These are phyloP conservation scores for Phasianus colchicus DNA, from an alignment of 2,113 vertebrate species.

Conservation along the genomic window DNA sequence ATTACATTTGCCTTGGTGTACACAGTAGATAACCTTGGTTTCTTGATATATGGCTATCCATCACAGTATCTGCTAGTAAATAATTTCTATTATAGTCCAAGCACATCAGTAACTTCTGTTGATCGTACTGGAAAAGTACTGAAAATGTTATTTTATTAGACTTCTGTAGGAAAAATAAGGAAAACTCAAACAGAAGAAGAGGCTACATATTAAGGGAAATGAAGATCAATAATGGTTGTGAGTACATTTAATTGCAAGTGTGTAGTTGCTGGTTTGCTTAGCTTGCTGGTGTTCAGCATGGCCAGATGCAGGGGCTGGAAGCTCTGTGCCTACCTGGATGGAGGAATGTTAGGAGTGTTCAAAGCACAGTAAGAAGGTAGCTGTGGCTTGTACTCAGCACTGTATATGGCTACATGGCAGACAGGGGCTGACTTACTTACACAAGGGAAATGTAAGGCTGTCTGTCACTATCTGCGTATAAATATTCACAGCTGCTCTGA, in stretches of 20 bases:
- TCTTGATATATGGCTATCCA: not conserved
- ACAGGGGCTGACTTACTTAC: not conserved
- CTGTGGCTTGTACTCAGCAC: not conserved
- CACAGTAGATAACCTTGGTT: not conserved
- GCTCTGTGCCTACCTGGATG: not conserved
- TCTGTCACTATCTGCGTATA: not conserved
- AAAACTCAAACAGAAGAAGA: not conserved
- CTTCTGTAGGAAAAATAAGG: not conserved
- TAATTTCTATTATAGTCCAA: not conserved
- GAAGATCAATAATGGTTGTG: not conserved
- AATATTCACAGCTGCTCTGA: not conserved
- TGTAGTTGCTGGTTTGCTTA: not conserved
- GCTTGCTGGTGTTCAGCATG: not conserved
- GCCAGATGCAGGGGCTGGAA: not conserved
- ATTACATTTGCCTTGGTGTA: not conserved
- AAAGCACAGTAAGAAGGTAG: not conserved
- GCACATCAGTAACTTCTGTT: not conserved
- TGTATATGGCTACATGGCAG: too few relatives aligned
- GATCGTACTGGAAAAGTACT: not conserved
- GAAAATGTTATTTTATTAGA: not conserved
- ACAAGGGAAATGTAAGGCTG: fast-evolving
- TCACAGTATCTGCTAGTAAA: not conserved
- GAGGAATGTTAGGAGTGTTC: not conserved
- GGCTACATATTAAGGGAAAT: not conserved
- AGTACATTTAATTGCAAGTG: not conserved